Evolutionary conservation across 2,888 invertebrate species (phyloP).

Genomic region (Hirtodrosophila alboralis): DNA sequence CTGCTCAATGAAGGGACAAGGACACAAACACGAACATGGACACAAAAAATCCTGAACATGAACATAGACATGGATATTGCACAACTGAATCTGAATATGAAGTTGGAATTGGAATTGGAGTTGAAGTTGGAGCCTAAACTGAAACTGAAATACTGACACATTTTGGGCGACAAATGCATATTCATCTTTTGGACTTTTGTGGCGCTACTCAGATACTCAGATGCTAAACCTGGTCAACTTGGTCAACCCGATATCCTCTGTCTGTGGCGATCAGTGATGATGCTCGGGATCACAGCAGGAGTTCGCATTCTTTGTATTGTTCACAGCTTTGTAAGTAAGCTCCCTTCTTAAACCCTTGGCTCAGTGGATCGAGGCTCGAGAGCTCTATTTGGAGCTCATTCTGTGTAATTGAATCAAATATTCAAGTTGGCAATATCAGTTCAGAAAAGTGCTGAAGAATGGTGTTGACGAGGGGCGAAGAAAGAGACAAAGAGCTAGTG

Average conservation of each 20-base stretch:
- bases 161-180: slow-evolving; percentile 61
- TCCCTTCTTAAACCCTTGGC: slow-evolving; percentile 13
- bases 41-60: slow-evolving; percentile 20
- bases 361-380: slow-evolving; percentile 51
- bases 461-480: too few relatives aligned
- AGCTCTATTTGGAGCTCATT: slow-evolving; percentile 54
- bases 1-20: slow-evolving; percentile 42
- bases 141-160: slow-evolving; percentile 16
- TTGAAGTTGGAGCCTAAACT: too few relatives aligned
- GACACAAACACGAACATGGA: slow-evolving; percentile 28
- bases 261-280: slow-evolving; percentile 58
- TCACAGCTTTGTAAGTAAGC: slow-evolving; percentile 47
- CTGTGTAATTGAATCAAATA: slow-evolving; percentile 62
- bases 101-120: background rate
- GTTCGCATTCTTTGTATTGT: slow-evolving; percentile 49
- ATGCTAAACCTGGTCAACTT: slow-evolving; percentile 2
- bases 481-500: slow-evolving; percentile 8
- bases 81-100: background rate
- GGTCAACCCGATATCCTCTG: too few relatives aligned
- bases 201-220: slow-evolving; percentile 63
- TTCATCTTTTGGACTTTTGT: slow-evolving; percentile 42
- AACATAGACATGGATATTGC: slow-evolving; percentile 13
- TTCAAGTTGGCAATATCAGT: slow-evolving; percentile 11
- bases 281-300: slow-evolving; percentile 61
- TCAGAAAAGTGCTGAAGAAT: slow-evolving; percentile 4